Conservation (phyloP, 2,888 invertebrate genomes). For the Nesidiocoris tenuis region DNA sequence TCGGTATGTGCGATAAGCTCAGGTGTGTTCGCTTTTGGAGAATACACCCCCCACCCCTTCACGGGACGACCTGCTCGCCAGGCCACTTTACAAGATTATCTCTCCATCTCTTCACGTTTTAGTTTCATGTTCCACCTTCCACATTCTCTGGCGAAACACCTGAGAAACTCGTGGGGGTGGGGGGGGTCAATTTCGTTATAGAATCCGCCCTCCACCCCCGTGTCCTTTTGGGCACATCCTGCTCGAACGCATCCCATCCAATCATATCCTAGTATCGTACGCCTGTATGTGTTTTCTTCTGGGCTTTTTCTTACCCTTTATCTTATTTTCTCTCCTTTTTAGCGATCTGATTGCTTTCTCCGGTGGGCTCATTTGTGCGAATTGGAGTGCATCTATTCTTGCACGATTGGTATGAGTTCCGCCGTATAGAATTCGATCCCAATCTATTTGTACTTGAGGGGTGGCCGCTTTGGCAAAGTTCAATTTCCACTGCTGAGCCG, state of each 20-base stretch:
- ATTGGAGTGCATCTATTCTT: not conserved
- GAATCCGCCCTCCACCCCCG: not conserved
- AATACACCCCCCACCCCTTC: not conserved
- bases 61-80: not conserved
- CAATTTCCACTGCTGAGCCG: no score
- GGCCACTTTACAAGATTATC: conserved; percentile 39
- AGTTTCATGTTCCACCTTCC: conserved; percentile 9
- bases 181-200: conserved; percentile 32
- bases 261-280: not conserved
- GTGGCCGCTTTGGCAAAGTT: no score
- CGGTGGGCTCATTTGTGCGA: not conserved
- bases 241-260: not conserved
- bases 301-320: not conserved
- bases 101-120: conserved; percentile 38
- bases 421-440: no score
- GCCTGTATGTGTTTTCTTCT: not conserved
- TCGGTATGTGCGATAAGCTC: not conserved
- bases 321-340: no score
- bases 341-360: no score
- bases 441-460: no score
- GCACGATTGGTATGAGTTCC: not conserved
- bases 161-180: not conserved
- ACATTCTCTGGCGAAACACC: not conserved
- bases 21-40: not conserved
- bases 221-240: conserved; percentile 4